Evolutionary conservation across 2,797 vertebrate genomes (phyloP).

Genomic region (Melanogrammus aeglefinus): DNA sequence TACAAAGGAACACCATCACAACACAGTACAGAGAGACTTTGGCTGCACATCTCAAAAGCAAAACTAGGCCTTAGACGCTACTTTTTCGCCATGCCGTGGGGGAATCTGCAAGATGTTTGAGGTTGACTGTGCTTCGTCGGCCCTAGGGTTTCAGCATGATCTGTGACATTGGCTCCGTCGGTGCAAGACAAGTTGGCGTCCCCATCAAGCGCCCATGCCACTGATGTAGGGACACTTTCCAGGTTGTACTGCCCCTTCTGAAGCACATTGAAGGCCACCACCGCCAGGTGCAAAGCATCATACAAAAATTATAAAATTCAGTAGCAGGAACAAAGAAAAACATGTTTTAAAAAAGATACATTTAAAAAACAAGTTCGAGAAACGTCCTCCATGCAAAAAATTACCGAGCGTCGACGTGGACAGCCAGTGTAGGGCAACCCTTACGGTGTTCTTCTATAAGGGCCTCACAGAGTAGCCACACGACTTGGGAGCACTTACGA

Average conservation of each 20-base stretch:
- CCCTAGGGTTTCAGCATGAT: neutral
- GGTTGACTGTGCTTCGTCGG: neutral
- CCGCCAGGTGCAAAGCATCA: neutral
- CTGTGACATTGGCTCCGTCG: neutral
- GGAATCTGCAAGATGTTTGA: too few relatives aligned
- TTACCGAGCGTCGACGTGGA: neutral
- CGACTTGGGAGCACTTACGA: neutral
- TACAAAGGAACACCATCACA: too few relatives aligned
- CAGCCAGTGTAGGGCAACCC: neutral
- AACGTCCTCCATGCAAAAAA: neutral
- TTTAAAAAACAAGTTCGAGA: neutral
- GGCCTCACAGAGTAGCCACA: neutral
- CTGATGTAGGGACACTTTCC: constrained; percentile 36
- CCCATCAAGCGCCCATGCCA: neutral
- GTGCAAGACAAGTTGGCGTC: constrained; percentile 35
- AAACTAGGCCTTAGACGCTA: too few relatives aligned
- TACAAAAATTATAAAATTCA: too few relatives aligned
- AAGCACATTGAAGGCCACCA: neutral
- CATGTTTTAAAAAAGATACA: neutral
- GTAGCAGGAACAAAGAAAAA: too few relatives aligned
- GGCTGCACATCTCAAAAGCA: too few relatives aligned
- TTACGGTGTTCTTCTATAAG: neutral
- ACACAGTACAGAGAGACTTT: too few relatives aligned
- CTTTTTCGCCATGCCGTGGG: too few relatives aligned
- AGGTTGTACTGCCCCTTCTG: constrained; percentile 44